A percentile compares a stretch with the other conserved stretches of the same genome.
Conservation (phyloP, 2,113 vertebrate genomes). For the Mobula hypostoma region DNA sequence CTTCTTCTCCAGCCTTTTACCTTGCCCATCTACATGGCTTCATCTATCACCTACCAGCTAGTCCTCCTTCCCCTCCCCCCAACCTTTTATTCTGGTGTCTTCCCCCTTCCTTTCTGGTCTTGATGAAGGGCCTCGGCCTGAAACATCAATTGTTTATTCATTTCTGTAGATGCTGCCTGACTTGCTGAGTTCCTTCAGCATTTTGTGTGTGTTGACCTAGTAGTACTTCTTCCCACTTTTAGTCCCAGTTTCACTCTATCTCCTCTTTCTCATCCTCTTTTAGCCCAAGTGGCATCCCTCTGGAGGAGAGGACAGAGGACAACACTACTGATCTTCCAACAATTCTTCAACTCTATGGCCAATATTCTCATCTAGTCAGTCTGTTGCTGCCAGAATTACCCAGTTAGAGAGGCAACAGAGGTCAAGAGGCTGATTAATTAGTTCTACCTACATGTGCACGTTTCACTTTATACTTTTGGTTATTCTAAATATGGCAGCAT, state of each 20-base stretch:
- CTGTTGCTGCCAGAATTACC: not conserved
- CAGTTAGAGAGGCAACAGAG: conserved; percentile 1
- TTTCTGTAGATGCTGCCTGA: no score
- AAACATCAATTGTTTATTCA: no score
- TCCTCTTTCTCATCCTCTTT: conserved; percentile 33
- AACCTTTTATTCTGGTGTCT: no score
- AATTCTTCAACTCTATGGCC: conserved; percentile 7
- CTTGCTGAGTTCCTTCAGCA: no score
- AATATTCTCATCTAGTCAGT: conserved; percentile 26
- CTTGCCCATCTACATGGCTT: no score
- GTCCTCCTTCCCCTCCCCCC: no score
- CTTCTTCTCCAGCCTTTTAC: no score
- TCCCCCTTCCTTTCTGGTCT: no score
- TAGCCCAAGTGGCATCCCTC: conserved; percentile 31
- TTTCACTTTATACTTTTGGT: not conserved
- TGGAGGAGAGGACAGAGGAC: conserved; percentile 34
- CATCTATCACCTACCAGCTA: no score
- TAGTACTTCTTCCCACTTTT: conserved; percentile 1
- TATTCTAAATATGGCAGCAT: not conserved
- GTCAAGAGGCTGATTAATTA: conserved; percentile 20
- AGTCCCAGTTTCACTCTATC: conserved; percentile 28
- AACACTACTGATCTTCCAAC: conserved; percentile 34
- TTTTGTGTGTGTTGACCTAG: not conserved
- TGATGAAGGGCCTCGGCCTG: no score
- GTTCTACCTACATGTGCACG: conserved; percentile 10